Base-by-base conservation (phyloP, 2,888 invertebrate genomes). In the Cepaea hortensis region DNA sequence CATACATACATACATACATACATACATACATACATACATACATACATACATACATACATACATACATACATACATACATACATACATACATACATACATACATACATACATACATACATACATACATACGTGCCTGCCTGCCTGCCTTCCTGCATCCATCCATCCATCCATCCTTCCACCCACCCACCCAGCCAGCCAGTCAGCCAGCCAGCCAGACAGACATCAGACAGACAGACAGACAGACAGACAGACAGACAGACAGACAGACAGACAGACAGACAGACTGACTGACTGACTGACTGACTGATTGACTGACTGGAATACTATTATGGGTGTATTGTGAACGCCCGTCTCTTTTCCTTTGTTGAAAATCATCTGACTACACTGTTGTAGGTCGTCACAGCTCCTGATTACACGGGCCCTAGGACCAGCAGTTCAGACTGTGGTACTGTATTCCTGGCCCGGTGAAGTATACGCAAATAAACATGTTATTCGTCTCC, bases 401-500 rank as follows among this genome's bases (percentile, higher is more conserved):
- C 55, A 55, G 55, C 55, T 55, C 6, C 7, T 11, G 55, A 55
- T 6, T 11, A 55, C 55, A 55, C 68, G 13, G 13, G 11, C 18
- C n/a, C 68, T 68, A 23, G 7, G 11, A 55, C 6, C 75, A 55
- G 50, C 80, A 62, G 81, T 81, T 62, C 85, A 73, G 61, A 85
- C 81, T n/a, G 11, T 62, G 73, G 79, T 65, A 46, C 62, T n/a
- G 55, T 23, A 73, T 75, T 81, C 50, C 76, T 50, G 20, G 62
- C 15, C 55, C 61, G 6, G 62, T 15, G n/a, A 75, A 77, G 1
- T n/a, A 48, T 62, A 3, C 6, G n/a, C 84, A 76, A 76, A 76
- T 68, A 81, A 81, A 81, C 81, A 81, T 81, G 81, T 81, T 81
- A 48, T 70, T 81, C 79, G 35, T 70, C 48, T 18, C 7, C 65